Conservation (phyloP, 2,888 invertebrate species). For the Beris chalybata region DNA sequence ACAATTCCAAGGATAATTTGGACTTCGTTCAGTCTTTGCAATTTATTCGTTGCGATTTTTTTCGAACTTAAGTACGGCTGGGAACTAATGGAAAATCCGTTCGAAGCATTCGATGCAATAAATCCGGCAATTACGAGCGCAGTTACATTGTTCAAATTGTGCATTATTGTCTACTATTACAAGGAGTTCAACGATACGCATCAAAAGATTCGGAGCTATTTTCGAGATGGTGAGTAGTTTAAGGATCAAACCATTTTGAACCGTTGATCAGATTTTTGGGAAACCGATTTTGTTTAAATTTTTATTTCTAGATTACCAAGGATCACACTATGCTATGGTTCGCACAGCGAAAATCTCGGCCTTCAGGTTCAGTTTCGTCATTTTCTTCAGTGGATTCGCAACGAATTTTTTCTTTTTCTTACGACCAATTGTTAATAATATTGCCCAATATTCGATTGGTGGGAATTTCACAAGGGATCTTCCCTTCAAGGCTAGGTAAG, state of each 20-base stretch:
- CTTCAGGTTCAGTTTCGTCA: slow-evolving; percentile 22
- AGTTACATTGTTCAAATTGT: slow-evolving; percentile 33
- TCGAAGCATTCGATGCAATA: slow-evolving; percentile 31
- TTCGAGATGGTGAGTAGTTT: slow-evolving; percentile 17
- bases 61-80: slow-evolving; percentile 24
- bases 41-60: slow-evolving; percentile 2
- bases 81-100: slow-evolving; percentile 15
- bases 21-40: slow-evolving; percentile 3
- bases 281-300: not conserved
- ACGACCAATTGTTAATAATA: slow-evolving; percentile 25
- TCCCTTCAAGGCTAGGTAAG: slow-evolving; percentile 33
- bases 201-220: slow-evolving; percentile 1
- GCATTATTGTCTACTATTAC: slow-evolving; percentile 24
- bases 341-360: slow-evolving; percentile 14
- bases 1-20: not conserved
- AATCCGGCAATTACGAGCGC: slow-evolving; percentile 32
- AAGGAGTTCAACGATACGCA: slow-evolving; percentile 21
- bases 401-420: slow-evolving; percentile 31
- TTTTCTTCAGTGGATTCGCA: slow-evolving; percentile 11
- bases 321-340: slow-evolving; percentile 12
- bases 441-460: slow-evolving; percentile 4
- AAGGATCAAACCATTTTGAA: no score
- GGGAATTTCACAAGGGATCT: slow-evolving; percentile 20
- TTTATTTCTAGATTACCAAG: slow-evolving; percentile 20
- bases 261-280: not conserved